Evolutionary conservation across 1,140 invertebrate species (phyloP), one percentile per base, ranked within the genome.

Genomic region (Drosophila trapezifrons): DNA sequence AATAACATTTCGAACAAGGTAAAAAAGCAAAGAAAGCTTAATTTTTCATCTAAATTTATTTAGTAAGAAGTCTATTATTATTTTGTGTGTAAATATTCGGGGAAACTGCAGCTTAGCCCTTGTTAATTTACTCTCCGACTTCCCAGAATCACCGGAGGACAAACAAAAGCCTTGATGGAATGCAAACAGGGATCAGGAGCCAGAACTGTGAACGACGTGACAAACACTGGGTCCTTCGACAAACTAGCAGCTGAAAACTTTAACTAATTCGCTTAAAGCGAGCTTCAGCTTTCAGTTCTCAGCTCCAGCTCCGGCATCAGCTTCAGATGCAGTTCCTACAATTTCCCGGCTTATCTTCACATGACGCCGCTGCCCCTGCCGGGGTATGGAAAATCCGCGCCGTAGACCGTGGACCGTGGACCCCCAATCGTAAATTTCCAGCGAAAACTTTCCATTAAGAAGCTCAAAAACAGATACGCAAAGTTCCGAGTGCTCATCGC

Each of bases 391-490:
- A n/a, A n/a, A 38, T 12, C 12, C 17, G 2, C 1, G 18, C 17
- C 25, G 17, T 63, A 15, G 55, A 42, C 55, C 60, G 52, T 55
- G 25, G 54, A 56, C 54, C 35, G 55, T 40, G 17, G 32, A 63
- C 64, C 60, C 58, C 75, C 63, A 66, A 83, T 83, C 83, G 83
- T 87, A 87, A 87, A 87, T 87, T 87, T 83, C 20, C 37, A 45
- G 54, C 62, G 52, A 78, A 84, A 87, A 87, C 80, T 89, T 87
- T 87, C 84, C 80, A 87, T 87, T 87, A 87, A 89, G 85, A 87
- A 87, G 77, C 85, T 87, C 84, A 87, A 84, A 89, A 87, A 87
- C 84, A 87, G 84, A 87, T 80, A 84, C 80, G 80, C 80, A 78
- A 87, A 87, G 67, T 84, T 89, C 57, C 76, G 60, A 83, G 72